Evolutionary conservation across 2,797 vertebrate species (phyloP).

Genomic region (Eleutherodactylus coqui): DNA sequence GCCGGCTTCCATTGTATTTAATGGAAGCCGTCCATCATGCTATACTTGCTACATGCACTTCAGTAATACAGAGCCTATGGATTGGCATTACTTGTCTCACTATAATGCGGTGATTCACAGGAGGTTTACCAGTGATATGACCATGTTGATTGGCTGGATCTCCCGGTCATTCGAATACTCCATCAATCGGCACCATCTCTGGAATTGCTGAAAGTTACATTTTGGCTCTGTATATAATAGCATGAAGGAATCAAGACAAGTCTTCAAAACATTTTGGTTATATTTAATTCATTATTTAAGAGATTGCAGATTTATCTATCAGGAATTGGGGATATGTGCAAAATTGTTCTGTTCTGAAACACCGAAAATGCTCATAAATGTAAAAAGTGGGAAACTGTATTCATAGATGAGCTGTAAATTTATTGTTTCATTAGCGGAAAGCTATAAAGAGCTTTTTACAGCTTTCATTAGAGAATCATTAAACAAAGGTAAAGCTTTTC

Average conservation of each 20-base stretch:
- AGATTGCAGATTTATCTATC: not conserved
- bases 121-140: no score
- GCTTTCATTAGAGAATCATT: slow-evolving; percentile 40
- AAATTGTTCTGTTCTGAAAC: not conserved
- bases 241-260: not conserved
- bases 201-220: not conserved
- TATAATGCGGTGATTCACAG: no score
- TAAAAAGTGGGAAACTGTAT: not conserved
- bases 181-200: not conserved
- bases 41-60: no score
- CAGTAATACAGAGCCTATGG: no score
- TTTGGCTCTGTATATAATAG: not conserved
- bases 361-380: not conserved
- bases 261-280: not conserved
- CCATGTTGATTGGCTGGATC: no score
- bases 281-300: not conserved
- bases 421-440: slow-evolving; percentile 48
- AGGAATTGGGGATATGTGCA: not conserved
- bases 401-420: slow-evolving; percentile 28
- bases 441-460: slow-evolving; percentile 33
- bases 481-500: slow-evolving; percentile 17
- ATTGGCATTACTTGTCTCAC: no score
- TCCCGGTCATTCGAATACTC: no score
- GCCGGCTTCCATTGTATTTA: no score
- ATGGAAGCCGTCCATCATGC: no score